phyloP scores from a whole-genome alignment of 92 coral and sea anemone species.

The Phenganax subtilis region DNA sequence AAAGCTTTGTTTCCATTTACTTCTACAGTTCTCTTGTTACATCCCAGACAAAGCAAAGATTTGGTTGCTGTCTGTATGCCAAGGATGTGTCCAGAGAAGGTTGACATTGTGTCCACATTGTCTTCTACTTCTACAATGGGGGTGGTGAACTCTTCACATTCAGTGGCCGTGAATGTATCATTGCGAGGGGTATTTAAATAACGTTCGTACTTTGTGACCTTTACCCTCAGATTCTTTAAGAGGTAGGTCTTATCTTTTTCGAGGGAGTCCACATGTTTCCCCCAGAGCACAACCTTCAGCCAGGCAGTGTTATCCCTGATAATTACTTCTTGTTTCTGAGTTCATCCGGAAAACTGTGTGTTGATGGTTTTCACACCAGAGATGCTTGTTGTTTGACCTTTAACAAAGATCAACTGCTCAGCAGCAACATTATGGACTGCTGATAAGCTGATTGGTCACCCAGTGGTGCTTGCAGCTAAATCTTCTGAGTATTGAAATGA shows the following conservation, averaged over 20 bases:
- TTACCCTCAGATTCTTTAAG: constrained; percentile 3
- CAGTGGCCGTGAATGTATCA: not conserved
- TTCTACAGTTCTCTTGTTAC: constrained; percentile 1
- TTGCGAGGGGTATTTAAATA: constrained; percentile 42
- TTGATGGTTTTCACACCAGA: constrained; percentile 5
- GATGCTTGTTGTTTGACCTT: constrained; percentile 27
- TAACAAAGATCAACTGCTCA: constrained; percentile 41
- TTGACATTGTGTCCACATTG: constrained; percentile 7
- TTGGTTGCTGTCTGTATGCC: constrained; percentile 9
- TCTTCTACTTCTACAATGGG: constrained; percentile 37
- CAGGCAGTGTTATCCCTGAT: constrained; percentile 29
- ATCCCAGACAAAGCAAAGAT: constrained; percentile 1
- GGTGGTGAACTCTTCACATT: constrained; percentile 10
- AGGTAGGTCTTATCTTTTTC: not conserved
- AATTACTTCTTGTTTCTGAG: constrained; percentile 26
- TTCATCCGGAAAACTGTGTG: constrained; percentile 19
- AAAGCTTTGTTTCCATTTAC: constrained; percentile 8
- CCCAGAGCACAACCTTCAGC: constrained; percentile 38
- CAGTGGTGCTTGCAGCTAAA: constrained; percentile 18
- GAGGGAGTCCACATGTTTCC: constrained; percentile 25
- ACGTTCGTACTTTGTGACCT: constrained; percentile 23
- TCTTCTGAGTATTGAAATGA: constrained; percentile 42
- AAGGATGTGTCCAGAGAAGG: constrained; percentile 12
- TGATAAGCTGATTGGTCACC: constrained; percentile 45
- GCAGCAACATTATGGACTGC: constrained; percentile 40